Conservation (phyloP, 2,797 vertebrate species). For the Hybognathus amarus region DNA sequence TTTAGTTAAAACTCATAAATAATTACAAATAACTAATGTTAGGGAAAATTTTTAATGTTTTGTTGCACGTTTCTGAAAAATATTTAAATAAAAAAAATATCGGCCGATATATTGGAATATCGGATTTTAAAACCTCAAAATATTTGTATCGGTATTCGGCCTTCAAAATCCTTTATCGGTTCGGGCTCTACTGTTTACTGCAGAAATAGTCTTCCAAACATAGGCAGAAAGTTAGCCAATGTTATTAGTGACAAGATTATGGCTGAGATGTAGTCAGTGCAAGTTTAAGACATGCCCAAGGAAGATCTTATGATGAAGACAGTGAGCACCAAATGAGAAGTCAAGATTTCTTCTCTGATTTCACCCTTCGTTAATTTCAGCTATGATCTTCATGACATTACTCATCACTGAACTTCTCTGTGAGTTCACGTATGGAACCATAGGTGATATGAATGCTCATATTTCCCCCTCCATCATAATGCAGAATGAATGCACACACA, state of each 20-base stretch:
- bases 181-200: not conserved
- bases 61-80: too few relatives aligned
- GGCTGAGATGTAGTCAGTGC: not conserved
- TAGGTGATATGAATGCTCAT: constrained; percentile 59
- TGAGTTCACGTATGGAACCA: constrained; percentile 18
- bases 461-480: constrained; percentile 43
- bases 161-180: too few relatives aligned
- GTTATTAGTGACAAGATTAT: too few relatives aligned
- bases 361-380: not conserved
- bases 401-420: not conserved
- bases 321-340: not conserved
- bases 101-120: too few relatives aligned
- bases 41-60: too few relatives aligned
- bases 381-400: not conserved
- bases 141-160: too few relatives aligned
- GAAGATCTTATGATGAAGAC: constrained; percentile 7
- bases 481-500: constrained; percentile 67
- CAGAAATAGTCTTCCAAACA: not conserved
- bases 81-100: too few relatives aligned
- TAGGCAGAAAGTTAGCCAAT: not conserved
- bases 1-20: too few relatives aligned
- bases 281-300: not conserved
- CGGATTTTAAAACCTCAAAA: too few relatives aligned
- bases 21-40: too few relatives aligned
- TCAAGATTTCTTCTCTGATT: constrained; percentile 11